Conservation (phyloP, 1,140 invertebrate genomes). For the Megalonaias nervosa region DNA sequence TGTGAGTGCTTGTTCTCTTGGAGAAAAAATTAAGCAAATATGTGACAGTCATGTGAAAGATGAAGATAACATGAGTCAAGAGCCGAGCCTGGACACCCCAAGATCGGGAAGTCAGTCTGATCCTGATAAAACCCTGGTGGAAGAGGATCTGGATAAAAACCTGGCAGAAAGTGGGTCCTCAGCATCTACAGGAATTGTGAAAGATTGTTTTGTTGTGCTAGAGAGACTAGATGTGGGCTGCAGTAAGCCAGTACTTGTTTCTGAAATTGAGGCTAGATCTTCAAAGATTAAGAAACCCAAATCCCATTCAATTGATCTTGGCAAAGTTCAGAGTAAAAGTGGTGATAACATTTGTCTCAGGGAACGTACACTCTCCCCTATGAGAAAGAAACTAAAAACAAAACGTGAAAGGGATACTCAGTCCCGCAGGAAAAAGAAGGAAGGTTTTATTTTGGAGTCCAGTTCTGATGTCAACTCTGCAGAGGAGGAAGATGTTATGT, state of each 20-base stretch:
- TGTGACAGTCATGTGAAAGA: constrained; percentile 22
- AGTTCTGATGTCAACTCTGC: constrained; percentile 25
- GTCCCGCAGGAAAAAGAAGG: constrained; percentile 34
- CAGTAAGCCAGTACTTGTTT: too few species aligned
- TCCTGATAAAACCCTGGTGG: constrained; percentile 5
- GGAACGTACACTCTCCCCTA: constrained; percentile 3
- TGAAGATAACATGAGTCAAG: background rate
- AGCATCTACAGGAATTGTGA: background rate
- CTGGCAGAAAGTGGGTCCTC: too few species aligned
- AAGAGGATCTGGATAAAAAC: background rate
- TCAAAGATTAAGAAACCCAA: background rate
- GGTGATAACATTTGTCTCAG: background rate
- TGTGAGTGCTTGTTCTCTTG: constrained; percentile 25
- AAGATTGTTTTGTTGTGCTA: constrained; percentile 18
- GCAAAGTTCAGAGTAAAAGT: background rate
- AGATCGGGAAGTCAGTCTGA: constrained; percentile 5
- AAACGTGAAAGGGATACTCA: constrained; percentile 30
- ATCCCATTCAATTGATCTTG: background rate
- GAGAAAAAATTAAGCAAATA: constrained; percentile 29
- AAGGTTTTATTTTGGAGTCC: constrained; percentile 25
- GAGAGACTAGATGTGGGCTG: constrained; percentile 11
- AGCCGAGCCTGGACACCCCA: background rate
- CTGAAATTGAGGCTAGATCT: too few species aligned
- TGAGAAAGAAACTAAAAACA: constrained; percentile 31
- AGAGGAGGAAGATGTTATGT: constrained; percentile 23